phyloP scores from a whole-genome alignment of 2,113 vertebrate genomes.

The Nasalis larvatus region DNA sequence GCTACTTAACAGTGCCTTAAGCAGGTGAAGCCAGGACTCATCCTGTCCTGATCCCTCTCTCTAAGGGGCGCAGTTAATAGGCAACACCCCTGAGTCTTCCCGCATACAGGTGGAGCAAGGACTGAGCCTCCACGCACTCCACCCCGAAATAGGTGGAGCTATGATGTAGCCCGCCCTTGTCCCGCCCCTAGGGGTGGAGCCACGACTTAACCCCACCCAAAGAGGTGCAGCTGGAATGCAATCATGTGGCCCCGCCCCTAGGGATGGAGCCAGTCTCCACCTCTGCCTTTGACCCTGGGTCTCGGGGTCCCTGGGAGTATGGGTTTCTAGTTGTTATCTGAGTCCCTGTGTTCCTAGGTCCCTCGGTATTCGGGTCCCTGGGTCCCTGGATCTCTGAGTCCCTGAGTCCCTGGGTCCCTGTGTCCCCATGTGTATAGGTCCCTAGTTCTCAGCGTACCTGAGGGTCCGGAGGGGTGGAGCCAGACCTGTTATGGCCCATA shows the following conservation, averaged over 20 bases:
- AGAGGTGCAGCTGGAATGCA: neutral
- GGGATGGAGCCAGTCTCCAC: neutral
- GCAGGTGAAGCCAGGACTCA: neutral
- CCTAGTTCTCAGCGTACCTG: too few relatives aligned
- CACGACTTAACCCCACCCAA: neutral
- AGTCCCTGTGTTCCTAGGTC: too few relatives aligned
- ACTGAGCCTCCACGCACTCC: neutral
- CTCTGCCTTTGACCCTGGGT: too few relatives aligned
- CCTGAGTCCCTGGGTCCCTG: too few relatives aligned
- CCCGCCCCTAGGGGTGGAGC: neutral
- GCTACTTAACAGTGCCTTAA: neutral
- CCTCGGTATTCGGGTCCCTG: too few relatives aligned
- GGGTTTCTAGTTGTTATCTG: too few relatives aligned
- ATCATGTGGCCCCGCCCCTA: neutral
- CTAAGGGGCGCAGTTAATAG: neutral
- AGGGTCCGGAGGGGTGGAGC: neutral
- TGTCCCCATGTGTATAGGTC: too few relatives aligned
- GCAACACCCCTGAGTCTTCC: neutral
- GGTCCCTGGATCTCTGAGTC: too few relatives aligned
- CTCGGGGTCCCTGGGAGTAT: too few relatives aligned
- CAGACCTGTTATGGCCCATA: neutral
- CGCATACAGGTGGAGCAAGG: neutral
- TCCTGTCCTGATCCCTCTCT: too few relatives aligned
- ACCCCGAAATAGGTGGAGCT: neutral
- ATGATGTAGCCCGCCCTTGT: neutral